These are phyloP conservation scores for Tenthredo mesomela DNA, from an alignment of 2,888 invertebrate genomes.

Conservation along the genomic window DNA sequence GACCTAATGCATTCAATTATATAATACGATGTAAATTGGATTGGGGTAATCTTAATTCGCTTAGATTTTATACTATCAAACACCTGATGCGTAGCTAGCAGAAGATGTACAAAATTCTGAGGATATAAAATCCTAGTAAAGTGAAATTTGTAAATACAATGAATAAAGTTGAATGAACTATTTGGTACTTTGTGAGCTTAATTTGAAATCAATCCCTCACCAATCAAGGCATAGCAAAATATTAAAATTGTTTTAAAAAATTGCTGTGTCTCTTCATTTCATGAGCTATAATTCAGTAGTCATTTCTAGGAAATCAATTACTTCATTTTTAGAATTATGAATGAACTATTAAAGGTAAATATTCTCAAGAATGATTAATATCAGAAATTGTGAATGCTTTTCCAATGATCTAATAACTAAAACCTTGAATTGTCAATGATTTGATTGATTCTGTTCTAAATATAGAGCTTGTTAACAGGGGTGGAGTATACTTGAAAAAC, in stretches of 20 bases:
- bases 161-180: conserved; percentile 35
- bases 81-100: conserved; percentile 24
- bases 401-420: background rate
- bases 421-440: background rate
- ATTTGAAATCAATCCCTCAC: background rate
- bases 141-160: conserved; percentile 34
- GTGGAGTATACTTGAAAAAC: conserved; percentile 11
- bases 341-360: background rate
- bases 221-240: too few species aligned
- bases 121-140: conserved; percentile 5
- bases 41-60: conserved; percentile 22
- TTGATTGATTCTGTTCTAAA: conserved; percentile 57
- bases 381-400: background rate
- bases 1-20: conserved; percentile 22
- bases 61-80: conserved; percentile 41
- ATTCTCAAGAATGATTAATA: background rate
- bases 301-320: background rate
- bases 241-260: background rate
- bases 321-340: background rate
- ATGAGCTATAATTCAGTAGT: background rate
- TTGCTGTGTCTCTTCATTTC: background rate
- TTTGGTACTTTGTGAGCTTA: background rate
- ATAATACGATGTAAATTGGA: conserved; percentile 15
- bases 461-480: conserved; percentile 51
- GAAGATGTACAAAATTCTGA: conserved; percentile 32